A percentile compares a stretch with the other conserved stretches of the same genome.
Conservation (phyloP, 2,113 vertebrate genomes). For the Grallaria varia region DNA sequence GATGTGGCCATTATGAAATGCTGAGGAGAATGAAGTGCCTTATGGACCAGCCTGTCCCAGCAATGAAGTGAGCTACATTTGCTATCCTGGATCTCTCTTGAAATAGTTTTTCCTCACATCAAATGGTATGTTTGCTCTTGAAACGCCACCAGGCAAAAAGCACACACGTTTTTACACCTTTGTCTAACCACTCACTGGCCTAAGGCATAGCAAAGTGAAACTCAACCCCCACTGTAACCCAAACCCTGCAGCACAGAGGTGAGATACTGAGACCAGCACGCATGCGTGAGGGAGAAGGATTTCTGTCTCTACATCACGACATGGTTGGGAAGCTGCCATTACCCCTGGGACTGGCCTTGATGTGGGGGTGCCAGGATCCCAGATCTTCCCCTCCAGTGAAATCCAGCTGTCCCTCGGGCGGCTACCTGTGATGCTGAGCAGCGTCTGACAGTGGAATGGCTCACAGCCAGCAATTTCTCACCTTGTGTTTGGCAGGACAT, state of each 20-base stretch:
- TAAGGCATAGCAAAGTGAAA: neutral
- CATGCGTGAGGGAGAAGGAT: neutral
- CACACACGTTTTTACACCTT: neutral
- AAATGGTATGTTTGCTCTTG: neutral
- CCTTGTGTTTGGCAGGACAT: neutral
- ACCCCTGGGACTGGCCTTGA: neutral
- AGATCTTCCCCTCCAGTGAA: fast-evolving
- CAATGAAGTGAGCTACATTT: neutral
- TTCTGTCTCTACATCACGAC: neutral
- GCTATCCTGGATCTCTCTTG: neutral
- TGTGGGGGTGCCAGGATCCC: neutral
- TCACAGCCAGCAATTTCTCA: neutral
- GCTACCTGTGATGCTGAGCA: neutral
- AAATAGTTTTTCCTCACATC: neutral
- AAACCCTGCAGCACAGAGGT: neutral
- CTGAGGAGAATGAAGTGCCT: neutral
- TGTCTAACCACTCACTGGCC: neutral
- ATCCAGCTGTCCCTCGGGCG: neutral
- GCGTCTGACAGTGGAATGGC: neutral
- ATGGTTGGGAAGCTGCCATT: neutral
- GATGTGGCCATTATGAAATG: neutral
- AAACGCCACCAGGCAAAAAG: neutral
- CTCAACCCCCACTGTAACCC: neutral
- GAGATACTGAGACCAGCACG: neutral
- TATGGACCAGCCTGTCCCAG: fast-evolving